Evolutionary conservation across 2,113 vertebrate species (phyloP).

Genomic region (Rissa tridactyla): DNA sequence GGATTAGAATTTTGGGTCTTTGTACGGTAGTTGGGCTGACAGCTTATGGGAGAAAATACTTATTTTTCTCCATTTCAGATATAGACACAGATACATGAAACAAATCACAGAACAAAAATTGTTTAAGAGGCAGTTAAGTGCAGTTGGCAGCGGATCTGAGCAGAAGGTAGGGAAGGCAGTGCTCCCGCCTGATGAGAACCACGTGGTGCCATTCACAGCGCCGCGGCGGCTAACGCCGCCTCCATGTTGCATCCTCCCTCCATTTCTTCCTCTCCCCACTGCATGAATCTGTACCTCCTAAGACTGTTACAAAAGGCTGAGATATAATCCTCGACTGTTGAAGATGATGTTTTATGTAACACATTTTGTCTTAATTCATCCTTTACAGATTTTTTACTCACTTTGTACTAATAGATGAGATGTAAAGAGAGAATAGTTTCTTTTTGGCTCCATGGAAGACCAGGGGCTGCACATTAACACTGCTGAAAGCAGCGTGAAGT

Average conservation of each 20-base stretch:
- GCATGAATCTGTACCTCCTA: accelerated
- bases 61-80: neutral
- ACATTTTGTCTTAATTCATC: neutral
- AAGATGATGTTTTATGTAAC: neutral
- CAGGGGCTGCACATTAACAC: neutral
- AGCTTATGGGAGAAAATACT: neutral
- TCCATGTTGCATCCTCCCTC: accelerated
- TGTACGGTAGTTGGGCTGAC: neutral
- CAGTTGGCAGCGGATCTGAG: accelerated
- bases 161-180: neutral
- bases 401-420: neutral
- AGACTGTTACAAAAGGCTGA: neutral
- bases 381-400: neutral
- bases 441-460: neutral
- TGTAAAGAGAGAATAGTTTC: neutral
- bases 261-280: neutral
- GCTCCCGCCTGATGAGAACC: accelerated
- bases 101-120: neutral
- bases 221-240: neutral
- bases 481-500: neutral
- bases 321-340: neutral
- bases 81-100: neutral
- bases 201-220: accelerated
- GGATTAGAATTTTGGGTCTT: conserved; percentile 12
- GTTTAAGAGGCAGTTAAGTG: accelerated